Percentiles rank a stretch among this genome's conserved stretches.
Conservation (phyloP, 2,113 vertebrate species). For the Amia ocellicauda region DNA sequence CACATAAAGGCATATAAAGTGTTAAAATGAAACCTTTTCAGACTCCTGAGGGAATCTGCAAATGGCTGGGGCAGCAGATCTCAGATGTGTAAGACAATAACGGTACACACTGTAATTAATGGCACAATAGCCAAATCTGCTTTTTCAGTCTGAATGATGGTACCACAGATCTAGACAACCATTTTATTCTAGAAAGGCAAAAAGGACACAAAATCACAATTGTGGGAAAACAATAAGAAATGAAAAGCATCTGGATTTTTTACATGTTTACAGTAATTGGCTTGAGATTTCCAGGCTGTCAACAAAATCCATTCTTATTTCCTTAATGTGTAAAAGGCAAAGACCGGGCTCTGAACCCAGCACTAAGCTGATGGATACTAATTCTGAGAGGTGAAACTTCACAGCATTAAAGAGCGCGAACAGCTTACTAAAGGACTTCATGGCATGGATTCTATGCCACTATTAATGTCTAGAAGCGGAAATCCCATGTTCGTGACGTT, state of each 20-base stretch:
- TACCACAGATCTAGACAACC: constrained; percentile 55
- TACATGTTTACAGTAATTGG: constrained; percentile 30
- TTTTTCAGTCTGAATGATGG: constrained; percentile 24
- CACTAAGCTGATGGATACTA: constrained; percentile 35
- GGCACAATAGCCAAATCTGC: constrained; percentile 42
- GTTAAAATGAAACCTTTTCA: too few species aligned
- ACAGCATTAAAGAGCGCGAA: constrained; percentile 40
- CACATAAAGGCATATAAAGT: too few species aligned
- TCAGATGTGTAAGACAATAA: constrained; percentile 43
- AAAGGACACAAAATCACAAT: constrained; percentile 51
- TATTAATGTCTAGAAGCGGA: constrained; percentile 58
- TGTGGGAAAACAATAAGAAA: constrained; percentile 28
- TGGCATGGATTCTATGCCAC: constrained; percentile 53
- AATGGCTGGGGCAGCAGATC: constrained; percentile 47
- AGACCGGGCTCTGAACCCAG: constrained; percentile 13
- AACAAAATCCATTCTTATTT: constrained; percentile 39
- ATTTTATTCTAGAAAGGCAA: constrained; percentile 56
- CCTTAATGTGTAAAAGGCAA: constrained; percentile 30
- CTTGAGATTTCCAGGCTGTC: constrained; percentile 42
- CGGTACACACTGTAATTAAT: too few species aligned
- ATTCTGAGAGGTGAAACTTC: constrained; percentile 40
- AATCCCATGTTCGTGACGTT: constrained; percentile 58
- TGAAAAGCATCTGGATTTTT: constrained; percentile 29
- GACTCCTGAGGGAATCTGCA: constrained; percentile 39
- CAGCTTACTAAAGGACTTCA: constrained; percentile 36